Base-by-base conservation (phyloP, 2,888 invertebrate species). In the Eumacrocentrus americanus region DNA sequence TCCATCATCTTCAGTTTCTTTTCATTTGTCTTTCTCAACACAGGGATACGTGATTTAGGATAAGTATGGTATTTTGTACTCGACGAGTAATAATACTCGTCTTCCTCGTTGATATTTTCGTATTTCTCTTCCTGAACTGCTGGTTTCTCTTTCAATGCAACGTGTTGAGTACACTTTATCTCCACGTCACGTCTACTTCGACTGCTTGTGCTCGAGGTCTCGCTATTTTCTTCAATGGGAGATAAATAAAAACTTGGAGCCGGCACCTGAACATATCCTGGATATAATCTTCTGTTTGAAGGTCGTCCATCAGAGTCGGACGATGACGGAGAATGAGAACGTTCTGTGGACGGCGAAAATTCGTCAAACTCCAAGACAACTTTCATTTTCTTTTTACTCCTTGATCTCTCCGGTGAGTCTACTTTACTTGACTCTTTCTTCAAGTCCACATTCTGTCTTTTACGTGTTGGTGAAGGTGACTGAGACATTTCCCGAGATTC, bases 171-270 rank as follows among this genome's bases (percentile, higher is more conserved):
- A 16, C 61, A 61, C 22, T 66, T 64, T 7, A 20, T 6, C 6
- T 61, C 40, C n/a, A n/a, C n/a, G 6, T 70, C 65, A 1, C 60
- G 48, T 62, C 65, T 70, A 12, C 71, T 73, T 2, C 73, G 70
- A 62, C 82, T 82, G 59, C 82, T 82, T 62, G 82, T 83, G 64
- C 81, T 81, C 4, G 83, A 83, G 0, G 84, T 83, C 72, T 86
- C 86, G 62, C 85, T 86, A 64, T 84, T 84, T 72, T 87, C 86
- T 72, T 86, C 84, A 42, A 86, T 87, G 0, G 86, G 85, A 1
- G 86, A 85, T 46, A 86, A 70, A 64, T 79, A 77, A 62, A 78
- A 79, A 44, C 73, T 73, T 44, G 68, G 68, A 1, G 67, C 57
- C 6, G 64, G 63, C 2, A 61, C 50, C 38, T 74, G 68, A 7